phyloP scores from a whole-genome alignment of 2,797 vertebrate species.

The Crenichthys baileyi region DNA sequence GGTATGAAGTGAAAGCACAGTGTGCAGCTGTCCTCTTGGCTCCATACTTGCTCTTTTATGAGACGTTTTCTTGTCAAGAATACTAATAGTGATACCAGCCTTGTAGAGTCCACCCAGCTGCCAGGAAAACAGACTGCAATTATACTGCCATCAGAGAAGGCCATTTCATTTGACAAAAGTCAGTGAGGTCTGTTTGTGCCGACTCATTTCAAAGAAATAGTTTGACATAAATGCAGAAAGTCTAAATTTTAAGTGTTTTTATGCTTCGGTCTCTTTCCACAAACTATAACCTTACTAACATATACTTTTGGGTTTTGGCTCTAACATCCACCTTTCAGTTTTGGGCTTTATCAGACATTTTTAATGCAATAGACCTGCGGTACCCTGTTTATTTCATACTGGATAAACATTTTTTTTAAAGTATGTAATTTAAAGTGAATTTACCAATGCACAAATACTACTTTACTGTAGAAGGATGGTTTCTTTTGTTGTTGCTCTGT shows the following conservation, averaged over 20 bases:
- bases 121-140: constrained; percentile 71
- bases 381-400: not conserved
- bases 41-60: constrained; percentile 69
- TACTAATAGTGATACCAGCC: constrained; percentile 77
- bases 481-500: not conserved
- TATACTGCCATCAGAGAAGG: constrained; percentile 66
- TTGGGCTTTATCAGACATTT: not conserved
- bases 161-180: constrained; percentile 65
- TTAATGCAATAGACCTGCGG: not conserved
- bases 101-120: constrained; percentile 73
- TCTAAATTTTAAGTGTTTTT: constrained; percentile 23
- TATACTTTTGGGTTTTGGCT: not conserved
- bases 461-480: not conserved
- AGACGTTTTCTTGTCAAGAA: constrained; percentile 70
- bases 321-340: not conserved
- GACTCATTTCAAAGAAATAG: constrained; percentile 15
- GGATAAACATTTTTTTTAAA: not conserved
- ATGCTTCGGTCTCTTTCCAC: not conserved
- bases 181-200: constrained; percentile 49
- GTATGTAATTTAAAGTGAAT: not conserved
- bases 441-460: no score
- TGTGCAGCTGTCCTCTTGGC: constrained; percentile 79
- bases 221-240: constrained; percentile 44
- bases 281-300: not conserved
- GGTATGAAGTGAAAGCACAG: constrained; percentile 75